phyloP scores from a whole-genome alignment of 2,888 invertebrate species.

The Cryptus armator region DNA sequence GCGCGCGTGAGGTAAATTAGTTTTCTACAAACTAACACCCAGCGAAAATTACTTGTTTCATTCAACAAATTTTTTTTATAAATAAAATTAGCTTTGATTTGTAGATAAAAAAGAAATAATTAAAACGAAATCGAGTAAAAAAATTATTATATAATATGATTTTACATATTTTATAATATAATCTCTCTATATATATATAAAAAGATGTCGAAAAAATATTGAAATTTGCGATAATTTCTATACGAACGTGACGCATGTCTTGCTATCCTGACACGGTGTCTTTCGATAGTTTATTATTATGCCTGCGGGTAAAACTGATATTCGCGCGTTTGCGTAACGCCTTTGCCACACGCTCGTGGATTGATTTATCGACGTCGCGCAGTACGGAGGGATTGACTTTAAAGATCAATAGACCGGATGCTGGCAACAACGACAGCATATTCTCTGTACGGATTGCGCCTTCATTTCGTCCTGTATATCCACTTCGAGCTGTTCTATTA shows the following conservation, averaged over 20 bases:
- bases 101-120: no score
- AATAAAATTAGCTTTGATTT: neutral
- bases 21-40: neutral
- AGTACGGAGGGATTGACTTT: conserved; percentile 21
- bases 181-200: no score
- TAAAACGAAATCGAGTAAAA: no score
- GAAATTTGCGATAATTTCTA: conserved; percentile 20
- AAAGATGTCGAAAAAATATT: neutral
- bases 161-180: no score
- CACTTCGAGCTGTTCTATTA: conserved; percentile 15
- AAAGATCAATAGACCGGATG: conserved; percentile 42
- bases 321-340: conserved; percentile 35
- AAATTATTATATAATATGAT: no score
- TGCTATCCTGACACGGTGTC: conserved; percentile 5
- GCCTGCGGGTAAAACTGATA: conserved; percentile 7
- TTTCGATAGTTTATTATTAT: conserved; percentile 29
- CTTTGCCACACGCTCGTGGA: conserved; percentile 6
- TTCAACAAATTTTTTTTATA: neutral
- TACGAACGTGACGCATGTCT: neutral
- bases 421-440: neutral
- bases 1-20: neutral
- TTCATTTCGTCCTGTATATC: neutral
- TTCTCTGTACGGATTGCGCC: neutral
- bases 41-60: neutral
- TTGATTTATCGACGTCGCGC: conserved; percentile 34